Conservation (phyloP, 2,797 vertebrate species). For the Poeciliopsis turneri region DNA sequence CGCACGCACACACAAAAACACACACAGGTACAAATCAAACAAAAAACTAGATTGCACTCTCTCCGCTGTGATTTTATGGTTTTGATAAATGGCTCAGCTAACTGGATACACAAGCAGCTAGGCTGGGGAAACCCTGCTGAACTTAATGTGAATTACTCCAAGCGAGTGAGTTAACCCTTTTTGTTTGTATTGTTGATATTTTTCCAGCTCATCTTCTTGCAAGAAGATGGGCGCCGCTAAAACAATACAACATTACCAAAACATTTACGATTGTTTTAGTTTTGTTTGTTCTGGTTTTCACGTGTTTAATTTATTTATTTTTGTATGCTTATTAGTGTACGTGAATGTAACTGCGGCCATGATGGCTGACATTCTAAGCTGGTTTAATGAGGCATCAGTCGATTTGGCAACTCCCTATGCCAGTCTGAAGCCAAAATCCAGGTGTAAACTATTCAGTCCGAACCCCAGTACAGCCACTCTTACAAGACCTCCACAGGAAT, state of each 20-base stretch:
- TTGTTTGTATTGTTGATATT: constrained; percentile 8
- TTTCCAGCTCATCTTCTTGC: constrained; percentile 13
- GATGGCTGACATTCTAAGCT: constrained; percentile 65
- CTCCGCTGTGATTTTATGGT: constrained; percentile 66
- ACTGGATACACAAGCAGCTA: constrained; percentile 75
- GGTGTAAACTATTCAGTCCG: constrained; percentile 62
- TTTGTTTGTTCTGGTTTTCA: constrained; percentile 12
- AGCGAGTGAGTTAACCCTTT: constrained; percentile 25
- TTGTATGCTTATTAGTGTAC: constrained; percentile 11
- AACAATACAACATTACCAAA: too few species aligned
- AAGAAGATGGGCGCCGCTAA: too few species aligned
- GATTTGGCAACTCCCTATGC: constrained; percentile 68
- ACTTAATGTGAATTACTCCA: constrained; percentile 55
- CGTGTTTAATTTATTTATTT: constrained; percentile 2
- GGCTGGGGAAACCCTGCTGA: constrained; percentile 66
- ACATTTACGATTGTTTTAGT: constrained; percentile 4
- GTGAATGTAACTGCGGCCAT: constrained; percentile 42
- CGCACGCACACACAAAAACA: constrained; percentile 20
- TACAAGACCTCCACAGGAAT: constrained; percentile 55
- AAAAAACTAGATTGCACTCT: constrained; percentile 44
- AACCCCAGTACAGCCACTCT: constrained; percentile 54
- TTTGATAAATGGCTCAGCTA: constrained; percentile 71
- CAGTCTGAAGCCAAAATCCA: constrained; percentile 63
- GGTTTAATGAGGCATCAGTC: constrained; percentile 73
- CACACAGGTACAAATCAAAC: constrained; percentile 22